These are phyloP conservation scores for Meloidogyne floridensis DNA, from an alignment of 1,140 invertebrate species.

Conservation along the genomic window DNA sequence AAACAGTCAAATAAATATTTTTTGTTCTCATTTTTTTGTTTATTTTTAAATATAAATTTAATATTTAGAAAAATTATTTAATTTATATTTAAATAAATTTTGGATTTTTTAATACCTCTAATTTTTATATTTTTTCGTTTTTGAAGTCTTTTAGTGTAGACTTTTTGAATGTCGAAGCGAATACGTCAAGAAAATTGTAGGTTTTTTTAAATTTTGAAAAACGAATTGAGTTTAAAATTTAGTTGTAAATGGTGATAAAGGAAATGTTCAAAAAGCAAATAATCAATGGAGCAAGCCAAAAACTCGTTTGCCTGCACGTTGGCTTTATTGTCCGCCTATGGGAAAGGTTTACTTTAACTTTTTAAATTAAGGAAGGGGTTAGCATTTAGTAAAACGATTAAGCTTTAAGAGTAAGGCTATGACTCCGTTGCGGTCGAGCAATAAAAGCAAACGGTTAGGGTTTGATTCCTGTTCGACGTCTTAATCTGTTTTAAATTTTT, in stretches of 20 bases:
- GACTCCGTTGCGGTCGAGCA: too few relatives aligned
- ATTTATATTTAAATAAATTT: not conserved
- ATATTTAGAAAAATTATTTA: not conserved
- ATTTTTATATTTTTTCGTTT: not conserved
- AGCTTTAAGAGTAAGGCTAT: too few relatives aligned
- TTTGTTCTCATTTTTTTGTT: not conserved
- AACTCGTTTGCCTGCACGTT: conserved; percentile 50
- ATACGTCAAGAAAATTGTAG: not conserved
- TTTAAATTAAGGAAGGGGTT: not conserved
- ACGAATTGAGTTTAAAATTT: not conserved
- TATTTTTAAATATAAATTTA: conserved; percentile 9
- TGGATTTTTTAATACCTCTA: not conserved
- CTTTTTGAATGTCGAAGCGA: conserved; percentile 14
- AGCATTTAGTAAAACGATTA: too few relatives aligned
- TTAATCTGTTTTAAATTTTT: too few relatives aligned
- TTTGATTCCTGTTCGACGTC: too few relatives aligned
- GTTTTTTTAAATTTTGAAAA: not conserved
- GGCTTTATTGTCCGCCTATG: conserved; percentile 62
- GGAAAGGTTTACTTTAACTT: conserved; percentile 48
- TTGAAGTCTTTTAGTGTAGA: not conserved
- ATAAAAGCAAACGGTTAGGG: too few relatives aligned
- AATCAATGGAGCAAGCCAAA: conserved; percentile 3
- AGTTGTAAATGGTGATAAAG: not conserved
- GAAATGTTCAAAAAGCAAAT: not conserved
- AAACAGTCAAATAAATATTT: conserved; percentile 25